phyloP scores from a whole-genome alignment of 1,140 invertebrate species.

The Mizuhopecten yessoensis region DNA sequence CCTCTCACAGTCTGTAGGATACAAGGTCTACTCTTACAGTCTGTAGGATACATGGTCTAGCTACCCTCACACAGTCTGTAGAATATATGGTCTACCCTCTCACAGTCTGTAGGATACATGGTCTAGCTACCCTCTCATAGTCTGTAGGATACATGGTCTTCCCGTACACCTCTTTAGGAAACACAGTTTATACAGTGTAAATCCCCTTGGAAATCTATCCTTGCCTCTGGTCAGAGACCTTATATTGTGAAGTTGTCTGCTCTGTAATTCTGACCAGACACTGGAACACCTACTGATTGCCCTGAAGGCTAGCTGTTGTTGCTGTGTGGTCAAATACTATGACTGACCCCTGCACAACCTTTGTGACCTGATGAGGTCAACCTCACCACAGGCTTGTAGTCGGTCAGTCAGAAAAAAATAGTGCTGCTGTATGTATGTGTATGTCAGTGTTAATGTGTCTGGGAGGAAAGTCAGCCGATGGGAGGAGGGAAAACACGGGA shows the following conservation, averaged over 20 bases:
- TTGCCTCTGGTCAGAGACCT: neutral
- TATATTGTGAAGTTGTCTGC: neutral
- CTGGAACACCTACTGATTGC: neutral
- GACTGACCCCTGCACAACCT: neutral
- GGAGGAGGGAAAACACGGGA: neutral
- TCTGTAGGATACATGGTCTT: no score
- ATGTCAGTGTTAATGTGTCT: neutral
- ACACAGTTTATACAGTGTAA: no score
- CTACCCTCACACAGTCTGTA: slow-evolving; percentile 4
- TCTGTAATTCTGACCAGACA: neutral
- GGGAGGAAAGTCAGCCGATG: neutral
- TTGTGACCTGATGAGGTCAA: slow-evolving; percentile 11
- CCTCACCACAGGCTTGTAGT: neutral
- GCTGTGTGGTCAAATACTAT: neutral
- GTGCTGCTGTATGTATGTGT: neutral
- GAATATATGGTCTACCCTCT: no score
- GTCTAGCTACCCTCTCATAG: no score
- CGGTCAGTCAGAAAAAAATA: neutral
- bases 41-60: neutral
- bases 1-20: neutral
- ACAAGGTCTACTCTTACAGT: neutral
- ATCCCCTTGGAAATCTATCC: neutral
- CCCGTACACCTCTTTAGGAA: no score
- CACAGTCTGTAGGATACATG: no score
- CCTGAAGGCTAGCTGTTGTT: neutral